Evolutionary conservation across 2,797 vertebrate species (phyloP).

Genomic region (Phoeniculus purpureus): DNA sequence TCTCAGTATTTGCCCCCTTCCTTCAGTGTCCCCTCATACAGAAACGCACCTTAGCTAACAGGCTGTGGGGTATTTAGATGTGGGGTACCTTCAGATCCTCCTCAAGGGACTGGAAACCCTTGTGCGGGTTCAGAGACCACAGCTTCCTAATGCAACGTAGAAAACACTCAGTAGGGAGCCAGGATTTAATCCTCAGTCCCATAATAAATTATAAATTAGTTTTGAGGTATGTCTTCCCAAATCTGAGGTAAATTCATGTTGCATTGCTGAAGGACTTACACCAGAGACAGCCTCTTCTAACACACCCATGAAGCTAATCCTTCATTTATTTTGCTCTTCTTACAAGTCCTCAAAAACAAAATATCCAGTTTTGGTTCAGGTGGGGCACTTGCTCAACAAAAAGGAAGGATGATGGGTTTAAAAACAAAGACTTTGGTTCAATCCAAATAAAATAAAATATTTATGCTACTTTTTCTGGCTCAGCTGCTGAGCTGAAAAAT

Average conservation of each 20-base stretch:
- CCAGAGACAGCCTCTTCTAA: not conserved
- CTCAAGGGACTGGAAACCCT: not conserved
- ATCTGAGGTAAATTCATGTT: not conserved
- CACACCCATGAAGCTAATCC: not conserved
- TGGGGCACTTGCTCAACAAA: not conserved
- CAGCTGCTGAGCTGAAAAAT: constrained; percentile 28
- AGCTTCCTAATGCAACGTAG: not conserved
- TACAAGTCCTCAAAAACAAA: not conserved
- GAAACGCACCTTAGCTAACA: not conserved
- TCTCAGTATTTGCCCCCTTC: not conserved
- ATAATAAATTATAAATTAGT: not conserved
- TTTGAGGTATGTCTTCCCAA: not conserved
- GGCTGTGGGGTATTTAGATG: not conserved
- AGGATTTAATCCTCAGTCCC: not conserved
- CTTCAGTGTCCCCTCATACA: not conserved
- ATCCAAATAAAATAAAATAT: constrained; percentile 37
- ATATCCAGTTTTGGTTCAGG: not conserved
- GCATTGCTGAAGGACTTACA: not conserved
- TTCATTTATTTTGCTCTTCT: not conserved
- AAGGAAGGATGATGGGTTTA: not conserved
- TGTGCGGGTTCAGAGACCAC: not conserved
- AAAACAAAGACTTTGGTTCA: constrained; percentile 10
- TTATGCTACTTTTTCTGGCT: not conserved
- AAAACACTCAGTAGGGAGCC: not conserved
- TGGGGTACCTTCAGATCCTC: not conserved